Evolutionary conservation across 2,888 invertebrate species (phyloP), one percentile per base, ranked within the genome.

Genomic region (Acanthosoma haemorrhoidale): DNA sequence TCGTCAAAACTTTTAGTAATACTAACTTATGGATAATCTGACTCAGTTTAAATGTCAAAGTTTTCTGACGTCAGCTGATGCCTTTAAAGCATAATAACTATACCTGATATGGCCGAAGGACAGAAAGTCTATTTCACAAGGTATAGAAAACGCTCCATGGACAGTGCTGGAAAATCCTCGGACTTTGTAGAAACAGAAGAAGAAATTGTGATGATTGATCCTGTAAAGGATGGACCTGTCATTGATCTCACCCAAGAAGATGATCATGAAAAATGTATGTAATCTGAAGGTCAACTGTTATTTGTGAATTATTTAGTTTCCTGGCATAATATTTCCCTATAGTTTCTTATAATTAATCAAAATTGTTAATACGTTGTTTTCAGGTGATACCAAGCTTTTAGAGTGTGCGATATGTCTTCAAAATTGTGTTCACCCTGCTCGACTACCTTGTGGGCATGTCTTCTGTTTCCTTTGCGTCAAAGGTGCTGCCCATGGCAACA

Each of bases 381-480:
- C 59, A 59, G 59, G 59, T 51, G 51, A 51, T 51, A 51, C 51
- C 4, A 51, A 51, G 18, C 21, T 16, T 51, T 79, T 83, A 61
- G 94, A 96, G 79, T 97, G 96, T 82, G 91, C 96, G 6, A 91
- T 97, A 43, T 97, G 96, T 78, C 84, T 96, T 67, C 94, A 95
- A 82, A 86, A 87, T 34, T 93, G 91, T 78, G 87, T 95, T 74
- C 92, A 95, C 81, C 96, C 96, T n/a, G 92, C 95, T 0, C 86
- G 89, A 77, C 83, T 97, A 60, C 96, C 96, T 0, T 97, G 96
- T 80, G 89, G 88, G n/a, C 97, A 97, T 79, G 87, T 96, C 72
- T 97, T 97, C 80, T 97, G 96, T 81, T 97, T 92, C 79, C 84
- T 97, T 5, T 97, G 96, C 80, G 90, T 95, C 2, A 97, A 97